phyloP scores from a whole-genome alignment of 2,888 invertebrate genomes.

The Philereme vetulata region DNA sequence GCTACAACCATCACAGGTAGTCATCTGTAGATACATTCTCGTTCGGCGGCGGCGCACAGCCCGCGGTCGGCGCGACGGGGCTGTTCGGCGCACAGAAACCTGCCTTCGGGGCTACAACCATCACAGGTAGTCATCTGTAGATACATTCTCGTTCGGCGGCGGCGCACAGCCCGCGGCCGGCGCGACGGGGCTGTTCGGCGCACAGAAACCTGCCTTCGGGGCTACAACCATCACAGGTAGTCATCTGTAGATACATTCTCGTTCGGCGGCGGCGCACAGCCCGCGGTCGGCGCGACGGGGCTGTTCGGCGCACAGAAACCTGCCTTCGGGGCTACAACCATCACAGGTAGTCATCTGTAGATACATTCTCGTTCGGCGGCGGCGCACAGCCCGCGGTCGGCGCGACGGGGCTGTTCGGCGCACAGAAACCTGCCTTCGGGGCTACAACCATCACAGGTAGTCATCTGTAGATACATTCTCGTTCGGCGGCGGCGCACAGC shows the following conservation, averaged over 20 bases:
- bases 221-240: slow-evolving; percentile 60
- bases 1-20: slow-evolving; percentile 60
- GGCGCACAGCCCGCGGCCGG: slow-evolving; percentile 60
- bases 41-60: slow-evolving; percentile 61
- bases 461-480: no score
- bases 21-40: no score
- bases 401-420: slow-evolving; percentile 67
- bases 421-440: slow-evolving; percentile 82
- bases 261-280: slow-evolving; percentile 61
- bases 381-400: slow-evolving; percentile 60
- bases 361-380: slow-evolving; percentile 73
- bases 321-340: slow-evolving; percentile 73
- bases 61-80: slow-evolving; percentile 61
- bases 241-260: no score
- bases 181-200: slow-evolving; percentile 67
- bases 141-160: slow-evolving; percentile 73
- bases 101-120: slow-evolving; percentile 73
- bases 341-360: slow-evolving; percentile 56
- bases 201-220: slow-evolving; percentile 82
- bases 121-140: slow-evolving; percentile 56
- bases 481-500: slow-evolving; percentile 61
- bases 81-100: slow-evolving; percentile 79
- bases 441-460: slow-evolving; percentile 60
- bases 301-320: slow-evolving; percentile 79
- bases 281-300: slow-evolving; percentile 61